Evolutionary conservation across 2,113 vertebrate genomes (phyloP), one percentile per base, ranked within the genome.

Genomic region (Pelodiscus sinensis): DNA sequence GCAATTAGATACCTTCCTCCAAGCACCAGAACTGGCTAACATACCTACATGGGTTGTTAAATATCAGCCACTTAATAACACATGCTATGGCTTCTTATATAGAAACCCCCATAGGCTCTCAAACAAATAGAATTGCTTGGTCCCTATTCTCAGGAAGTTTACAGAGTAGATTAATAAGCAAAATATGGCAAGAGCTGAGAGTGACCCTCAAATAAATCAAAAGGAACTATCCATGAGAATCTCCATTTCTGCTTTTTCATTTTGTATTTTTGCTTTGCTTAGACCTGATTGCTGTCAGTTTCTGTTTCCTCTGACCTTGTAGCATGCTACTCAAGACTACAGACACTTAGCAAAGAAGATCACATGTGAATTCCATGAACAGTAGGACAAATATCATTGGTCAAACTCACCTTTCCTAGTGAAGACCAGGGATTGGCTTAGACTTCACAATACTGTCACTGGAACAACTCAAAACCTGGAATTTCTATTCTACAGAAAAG

Each of bases 311-410:
- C 79, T 85, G 71, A 86, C 14, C 29, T 87, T 89, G 38, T 6
- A 18, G 4, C 89, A 73, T 3, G 0, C 79, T 83, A 87, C 55
- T 90, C 27, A 9, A 83, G 88, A 13, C 56, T 84, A n/a, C 44
- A 31, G 0, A 15, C 5, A 94, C 92, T 62, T 91, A 58, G 50
- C 86, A 25, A 87, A 65, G 4, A 88, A 22, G 22, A 6, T 82
- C 78, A 60, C 21, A 89, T 78, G 86, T 93, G 81, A 68, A 94
- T 44, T 44, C 44, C 44, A 44, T 44, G 44, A 44, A 44, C 44
- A 44, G 78, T 73, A 95, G 86, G 22, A 95, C 44, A 38, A 93
- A 73, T 94, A 87, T 60, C 81, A 87, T 90, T 90, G 91, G 92
- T 86, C 4, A 0, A 91, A 84, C 80, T 94, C 93, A 95, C 88